phyloP scores from a whole-genome alignment of 2,797 vertebrate genomes.

The Chelonia mydas region DNA sequence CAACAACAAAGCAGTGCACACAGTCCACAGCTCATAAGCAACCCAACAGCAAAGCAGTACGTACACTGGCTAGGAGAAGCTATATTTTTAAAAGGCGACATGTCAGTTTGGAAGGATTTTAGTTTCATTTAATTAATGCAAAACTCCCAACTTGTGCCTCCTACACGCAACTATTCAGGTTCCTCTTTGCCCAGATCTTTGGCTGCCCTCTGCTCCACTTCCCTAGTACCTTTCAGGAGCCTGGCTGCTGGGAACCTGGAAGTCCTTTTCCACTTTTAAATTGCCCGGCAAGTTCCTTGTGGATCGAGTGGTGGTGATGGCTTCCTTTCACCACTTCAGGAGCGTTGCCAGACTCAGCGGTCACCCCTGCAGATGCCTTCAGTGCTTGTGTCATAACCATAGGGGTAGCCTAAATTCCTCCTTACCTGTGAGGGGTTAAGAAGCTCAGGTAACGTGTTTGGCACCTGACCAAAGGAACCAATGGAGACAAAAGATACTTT shows the following conservation, averaged over 20 bases:
- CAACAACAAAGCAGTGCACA: neutral
- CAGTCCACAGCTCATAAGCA: neutral
- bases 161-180: neutral
- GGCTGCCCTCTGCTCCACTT: neutral
- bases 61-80: neutral
- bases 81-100: neutral
- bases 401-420: too few relatives aligned
- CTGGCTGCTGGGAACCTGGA: neutral
- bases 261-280: neutral
- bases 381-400: neutral
- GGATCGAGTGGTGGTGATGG: neutral
- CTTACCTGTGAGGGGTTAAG: too few relatives aligned
- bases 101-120: neutral
- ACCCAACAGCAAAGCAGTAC: neutral
- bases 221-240: neutral
- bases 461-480: too few relatives aligned
- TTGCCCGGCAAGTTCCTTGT: fast-evolving
- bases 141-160: neutral
- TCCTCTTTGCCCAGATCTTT: neutral
- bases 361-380: constrained; percentile 36
- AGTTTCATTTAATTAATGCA: neutral
- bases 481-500: too few relatives aligned
- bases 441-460: too few relatives aligned
- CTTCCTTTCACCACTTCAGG: neutral
- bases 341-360: constrained; percentile 29